A percentile compares a stretch with the other conserved stretches of the same genome.
phyloP scores from a whole-genome alignment of 2,888 invertebrate species.

The Patella pellucida region DNA sequence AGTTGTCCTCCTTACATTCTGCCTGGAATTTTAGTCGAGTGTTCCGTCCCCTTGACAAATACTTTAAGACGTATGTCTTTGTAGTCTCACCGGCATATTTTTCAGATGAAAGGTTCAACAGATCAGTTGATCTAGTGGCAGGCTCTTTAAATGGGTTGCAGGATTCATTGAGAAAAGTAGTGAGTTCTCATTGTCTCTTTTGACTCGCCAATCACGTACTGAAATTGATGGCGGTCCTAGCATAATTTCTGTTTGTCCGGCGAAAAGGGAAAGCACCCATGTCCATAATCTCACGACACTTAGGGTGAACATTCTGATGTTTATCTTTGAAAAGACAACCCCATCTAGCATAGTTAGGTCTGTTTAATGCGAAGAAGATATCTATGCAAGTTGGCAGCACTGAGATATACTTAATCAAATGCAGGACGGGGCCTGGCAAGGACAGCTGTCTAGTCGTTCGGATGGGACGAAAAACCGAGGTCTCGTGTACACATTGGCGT shows the following conservation, averaged over 20 bases:
- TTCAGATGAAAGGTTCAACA: neutral
- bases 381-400: neutral
- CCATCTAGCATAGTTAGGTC: slow-evolving; percentile 28
- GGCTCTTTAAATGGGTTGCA: neutral
- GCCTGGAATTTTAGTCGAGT: neutral
- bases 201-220: neutral
- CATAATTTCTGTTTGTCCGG: slow-evolving; percentile 4
- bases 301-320: slow-evolving; percentile 16
- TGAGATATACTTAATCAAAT: neutral
- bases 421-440: no score
- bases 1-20: slow-evolving; percentile 13
- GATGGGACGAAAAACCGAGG: no score
- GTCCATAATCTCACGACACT: neutral
- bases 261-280: neutral
- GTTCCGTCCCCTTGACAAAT: neutral
- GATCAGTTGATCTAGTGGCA: neutral
- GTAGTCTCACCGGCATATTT: neutral
- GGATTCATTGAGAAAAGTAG: neutral
- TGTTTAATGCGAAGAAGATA: slow-evolving; percentile 25
- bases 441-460: no score
- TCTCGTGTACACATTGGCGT: no score
- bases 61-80: neutral
- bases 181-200: neutral
- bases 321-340: slow-evolving; percentile 22
- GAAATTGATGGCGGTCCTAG: slow-evolving; percentile 3